A percentile compares a stretch with the other conserved stretches of the same genome.
Evolutionary conservation across 2,888 invertebrate species (phyloP).

Genomic region (Catocala nupta): DNA sequence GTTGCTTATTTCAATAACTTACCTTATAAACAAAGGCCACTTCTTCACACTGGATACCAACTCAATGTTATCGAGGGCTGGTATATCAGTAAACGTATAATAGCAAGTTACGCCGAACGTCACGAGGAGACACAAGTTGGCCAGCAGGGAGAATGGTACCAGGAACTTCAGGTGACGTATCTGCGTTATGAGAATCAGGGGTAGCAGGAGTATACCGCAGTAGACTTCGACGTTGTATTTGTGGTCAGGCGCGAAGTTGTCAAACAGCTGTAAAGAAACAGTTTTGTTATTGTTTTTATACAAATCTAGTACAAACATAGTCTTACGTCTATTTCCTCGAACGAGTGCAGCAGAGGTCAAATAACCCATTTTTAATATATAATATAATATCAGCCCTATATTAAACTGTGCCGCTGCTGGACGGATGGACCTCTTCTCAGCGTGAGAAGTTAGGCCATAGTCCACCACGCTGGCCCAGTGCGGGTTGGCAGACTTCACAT

Average conservation of each 20-base stretch:
- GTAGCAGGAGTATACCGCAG: slow-evolving; percentile 89
- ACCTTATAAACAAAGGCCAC: slow-evolving; percentile 95
- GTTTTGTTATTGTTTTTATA: no score
- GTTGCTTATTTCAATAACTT: slow-evolving; percentile 14
- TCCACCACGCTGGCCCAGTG: no score
- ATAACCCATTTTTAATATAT: no score
- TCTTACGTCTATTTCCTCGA: no score
- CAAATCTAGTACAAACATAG: no score
- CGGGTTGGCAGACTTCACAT: no score
- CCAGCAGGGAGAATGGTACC: slow-evolving; percentile 95
- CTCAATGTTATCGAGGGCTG: slow-evolving; percentile 65
- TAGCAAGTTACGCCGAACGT: slow-evolving; percentile 94
- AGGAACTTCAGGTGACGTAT: slow-evolving; percentile 92
- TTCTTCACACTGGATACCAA: slow-evolving; percentile 79
- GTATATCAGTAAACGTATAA: slow-evolving; percentile 89
- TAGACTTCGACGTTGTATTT: slow-evolving; percentile 87
- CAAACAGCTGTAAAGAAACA: slow-evolving; percentile 82
- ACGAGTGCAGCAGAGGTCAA: no score
- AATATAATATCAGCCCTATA: no score
- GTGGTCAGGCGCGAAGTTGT: slow-evolving; percentile 68
- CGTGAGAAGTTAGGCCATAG: no score
- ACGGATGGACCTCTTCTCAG: no score
- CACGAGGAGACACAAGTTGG: slow-evolving; percentile 92
- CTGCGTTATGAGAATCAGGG: slow-evolving; percentile 90
- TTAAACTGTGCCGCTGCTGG: no score